These are phyloP conservation scores for Armadillidium nasatum DNA, from an alignment of 1,140 invertebrate species.

Conservation along the genomic window DNA sequence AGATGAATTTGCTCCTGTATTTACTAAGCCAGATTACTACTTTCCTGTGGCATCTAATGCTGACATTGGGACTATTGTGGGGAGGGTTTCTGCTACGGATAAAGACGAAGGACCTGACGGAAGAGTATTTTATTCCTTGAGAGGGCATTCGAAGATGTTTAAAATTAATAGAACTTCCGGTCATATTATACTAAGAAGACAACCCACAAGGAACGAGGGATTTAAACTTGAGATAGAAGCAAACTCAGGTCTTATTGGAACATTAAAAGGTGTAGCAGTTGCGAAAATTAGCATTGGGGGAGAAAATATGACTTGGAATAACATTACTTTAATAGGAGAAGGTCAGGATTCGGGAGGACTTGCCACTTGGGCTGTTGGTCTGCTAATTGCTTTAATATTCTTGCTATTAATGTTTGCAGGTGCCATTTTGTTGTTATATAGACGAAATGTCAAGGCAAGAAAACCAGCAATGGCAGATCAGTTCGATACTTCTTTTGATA, in stretches of 20 bases:
- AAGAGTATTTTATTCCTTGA: conserved; percentile 79
- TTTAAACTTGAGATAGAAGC: conserved; percentile 68
- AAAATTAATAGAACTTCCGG: conserved; percentile 87
- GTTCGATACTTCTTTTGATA: conserved; percentile 68
- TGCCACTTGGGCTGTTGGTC: conserved; percentile 78
- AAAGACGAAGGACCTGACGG: conserved; percentile 86
- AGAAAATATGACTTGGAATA: conserved; percentile 56
- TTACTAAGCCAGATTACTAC: conserved; percentile 78
- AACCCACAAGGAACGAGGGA: conserved; percentile 34
- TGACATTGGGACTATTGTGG: conserved; percentile 71
- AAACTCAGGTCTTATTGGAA: conserved; percentile 78
- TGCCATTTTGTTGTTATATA: conserved; percentile 71
- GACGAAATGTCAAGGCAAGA: conserved; percentile 72
- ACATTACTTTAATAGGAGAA: conserved; percentile 52
- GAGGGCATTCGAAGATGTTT: conserved; percentile 77
- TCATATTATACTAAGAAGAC: conserved; percentile 66
- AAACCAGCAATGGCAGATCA: conserved; percentile 55
- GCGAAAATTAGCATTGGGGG: conserved; percentile 68
- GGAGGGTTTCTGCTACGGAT: conserved; percentile 81
- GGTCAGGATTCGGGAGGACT: conserved; percentile 61
- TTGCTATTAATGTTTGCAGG: conserved; percentile 73
- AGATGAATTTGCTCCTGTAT: conserved; percentile 89
- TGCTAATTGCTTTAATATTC: conserved; percentile 73
- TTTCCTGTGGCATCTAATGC: conserved; percentile 69
- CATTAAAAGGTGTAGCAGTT: conserved; percentile 74